Percentiles rank a stretch among this genome's conserved stretches.
Conservation (phyloP, 2,797 vertebrate genomes). For the Enteromius radiatus region DNA sequence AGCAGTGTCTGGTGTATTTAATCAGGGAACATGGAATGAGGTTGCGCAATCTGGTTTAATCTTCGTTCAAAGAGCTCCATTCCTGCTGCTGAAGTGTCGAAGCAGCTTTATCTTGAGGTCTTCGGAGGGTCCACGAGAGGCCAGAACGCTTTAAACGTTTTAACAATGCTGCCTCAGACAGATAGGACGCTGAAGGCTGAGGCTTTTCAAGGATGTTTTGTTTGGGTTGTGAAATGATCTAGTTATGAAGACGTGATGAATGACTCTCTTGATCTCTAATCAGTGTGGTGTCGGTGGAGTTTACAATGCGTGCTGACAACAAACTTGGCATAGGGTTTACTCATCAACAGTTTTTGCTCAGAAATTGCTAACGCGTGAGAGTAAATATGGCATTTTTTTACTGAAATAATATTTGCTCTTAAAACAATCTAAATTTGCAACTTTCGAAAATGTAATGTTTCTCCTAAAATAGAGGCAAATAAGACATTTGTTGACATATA, state of each 20-base stretch:
- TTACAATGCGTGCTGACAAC: not conserved
- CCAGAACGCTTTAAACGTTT: constrained; percentile 1
- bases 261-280: not conserved
- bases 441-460: not conserved
- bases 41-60: constrained; percentile 22
- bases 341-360: not conserved
- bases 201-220: constrained; percentile 11
- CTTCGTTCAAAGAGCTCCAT: constrained; percentile 9
- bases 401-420: not conserved
- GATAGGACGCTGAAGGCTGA: not conserved
- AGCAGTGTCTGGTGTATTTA: not conserved
- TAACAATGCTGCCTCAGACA: not conserved
- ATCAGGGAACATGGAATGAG: constrained; percentile 13
- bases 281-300: not conserved
- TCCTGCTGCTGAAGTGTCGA: constrained; percentile 2
- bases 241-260: not conserved
- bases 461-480: not conserved
- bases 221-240: constrained; percentile 28
- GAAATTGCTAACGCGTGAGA: not conserved
- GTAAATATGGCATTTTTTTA: not conserved
- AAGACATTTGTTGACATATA: not conserved
- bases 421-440: not conserved
- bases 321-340: not conserved
- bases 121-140: constrained; percentile 6
- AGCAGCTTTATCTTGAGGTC: constrained; percentile 7